phyloP scores from a whole-genome alignment of 2,888 invertebrate species.

The Xestia ashworthii region DNA sequence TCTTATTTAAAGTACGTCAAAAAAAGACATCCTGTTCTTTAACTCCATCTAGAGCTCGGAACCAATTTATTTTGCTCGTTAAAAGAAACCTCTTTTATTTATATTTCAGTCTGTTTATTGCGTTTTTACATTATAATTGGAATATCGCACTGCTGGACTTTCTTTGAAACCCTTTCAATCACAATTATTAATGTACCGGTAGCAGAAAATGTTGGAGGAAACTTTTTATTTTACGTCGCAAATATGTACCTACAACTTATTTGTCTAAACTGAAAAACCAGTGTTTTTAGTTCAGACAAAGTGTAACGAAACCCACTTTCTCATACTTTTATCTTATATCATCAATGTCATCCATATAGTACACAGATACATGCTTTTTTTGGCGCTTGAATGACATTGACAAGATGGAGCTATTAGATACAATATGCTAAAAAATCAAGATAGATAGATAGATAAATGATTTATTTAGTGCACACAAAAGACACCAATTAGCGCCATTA shows the following conservation, averaged over 20 bases:
- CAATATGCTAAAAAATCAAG: background rate
- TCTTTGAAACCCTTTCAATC: conserved; percentile 13
- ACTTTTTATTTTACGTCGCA: background rate
- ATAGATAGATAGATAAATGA: background rate
- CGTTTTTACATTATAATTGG: conserved; percentile 26
- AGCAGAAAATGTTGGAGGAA: background rate
- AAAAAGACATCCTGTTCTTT: conserved; percentile 3
- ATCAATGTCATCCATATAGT: background rate
- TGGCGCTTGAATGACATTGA: background rate
- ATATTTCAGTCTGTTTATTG: conserved; percentile 13
- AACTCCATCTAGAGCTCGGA: conserved; percentile 9
- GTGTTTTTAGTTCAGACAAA: background rate
- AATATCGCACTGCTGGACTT: conserved; percentile 3
- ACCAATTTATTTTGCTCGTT: conserved; percentile 43
- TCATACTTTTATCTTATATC: background rate
- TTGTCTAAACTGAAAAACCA: no score
- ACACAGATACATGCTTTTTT: background rate
- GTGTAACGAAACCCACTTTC: no score
- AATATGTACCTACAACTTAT: background rate
- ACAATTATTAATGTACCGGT: conserved; percentile 5
- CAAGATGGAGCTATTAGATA: background rate
- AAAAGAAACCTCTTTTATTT: conserved; percentile 8
- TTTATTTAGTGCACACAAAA: no score
- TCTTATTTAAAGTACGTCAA: conserved; percentile 1
- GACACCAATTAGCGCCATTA: no score